Evolutionary conservation across 1,140 invertebrate genomes (phyloP).

Genomic region (Dreissena polymorpha): DNA sequence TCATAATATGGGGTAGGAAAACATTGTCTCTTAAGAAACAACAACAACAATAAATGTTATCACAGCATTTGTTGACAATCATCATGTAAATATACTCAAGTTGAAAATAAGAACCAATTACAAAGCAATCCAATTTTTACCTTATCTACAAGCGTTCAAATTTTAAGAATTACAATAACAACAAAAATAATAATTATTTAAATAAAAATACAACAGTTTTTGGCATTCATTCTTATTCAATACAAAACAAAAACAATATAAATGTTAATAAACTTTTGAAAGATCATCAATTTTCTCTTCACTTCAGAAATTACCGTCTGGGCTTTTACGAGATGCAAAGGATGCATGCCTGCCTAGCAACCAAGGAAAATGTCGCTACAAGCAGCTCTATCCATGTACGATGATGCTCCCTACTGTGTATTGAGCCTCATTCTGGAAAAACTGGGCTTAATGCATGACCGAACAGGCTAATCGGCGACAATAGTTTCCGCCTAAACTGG

Average conservation of each 20-base stretch:
- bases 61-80: too few relatives aligned
- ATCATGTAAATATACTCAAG: too few relatives aligned
- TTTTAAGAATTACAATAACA: neutral
- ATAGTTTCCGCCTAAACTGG: too few relatives aligned
- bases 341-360: slow-evolving; percentile 4
- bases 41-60: too few relatives aligned
- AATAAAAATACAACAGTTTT: neutral
- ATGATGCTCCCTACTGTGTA: neutral
- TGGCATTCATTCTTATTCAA: neutral
- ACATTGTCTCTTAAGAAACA: too few relatives aligned
- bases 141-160: neutral
- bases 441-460: neutral
- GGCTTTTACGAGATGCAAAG: slow-evolving; percentile 24
- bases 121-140: too few relatives aligned
- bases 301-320: slow-evolving; percentile 43
- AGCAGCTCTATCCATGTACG: slow-evolving; percentile 51
- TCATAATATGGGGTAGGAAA: too few relatives aligned
- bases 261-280: neutral
- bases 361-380: slow-evolving; percentile 48
- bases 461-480: too few relatives aligned
- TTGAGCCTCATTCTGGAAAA: neutral
- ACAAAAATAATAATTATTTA: neutral
- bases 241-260: neutral
- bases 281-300: neutral
- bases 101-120: too few relatives aligned